Evolutionary conservation across 1,140 invertebrate species (phyloP).

Genomic region (Frieseomelitta varia): DNA sequence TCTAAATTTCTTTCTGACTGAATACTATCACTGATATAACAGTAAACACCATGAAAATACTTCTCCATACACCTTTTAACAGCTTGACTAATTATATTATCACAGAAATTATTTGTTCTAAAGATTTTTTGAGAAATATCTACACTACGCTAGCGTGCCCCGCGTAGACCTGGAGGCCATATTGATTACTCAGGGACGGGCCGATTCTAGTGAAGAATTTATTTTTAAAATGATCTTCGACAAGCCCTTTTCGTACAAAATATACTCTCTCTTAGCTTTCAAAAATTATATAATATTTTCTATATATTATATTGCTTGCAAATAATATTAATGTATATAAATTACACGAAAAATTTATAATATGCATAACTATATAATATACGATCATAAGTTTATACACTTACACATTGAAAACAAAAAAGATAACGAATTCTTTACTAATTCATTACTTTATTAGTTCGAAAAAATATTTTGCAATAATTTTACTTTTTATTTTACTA

Average conservation of each 20-base stretch:
- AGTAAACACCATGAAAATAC: slow-evolving; percentile 30
- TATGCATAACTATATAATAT: slow-evolving; percentile 11
- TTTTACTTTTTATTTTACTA: neutral
- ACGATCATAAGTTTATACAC: slow-evolving; percentile 12
- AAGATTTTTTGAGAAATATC: slow-evolving; percentile 39
- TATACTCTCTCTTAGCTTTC: slow-evolving; percentile 1
- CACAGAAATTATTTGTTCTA: slow-evolving; percentile 37
- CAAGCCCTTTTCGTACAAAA: slow-evolving; percentile 30
- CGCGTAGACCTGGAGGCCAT: slow-evolving; percentile 74
- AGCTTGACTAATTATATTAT: slow-evolving; percentile 45
- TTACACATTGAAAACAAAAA: slow-evolving; percentile 47
- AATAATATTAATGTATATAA: neutral
- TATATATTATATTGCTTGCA: neutral
- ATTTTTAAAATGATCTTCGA: slow-evolving; percentile 55
- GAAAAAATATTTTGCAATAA: neutral
- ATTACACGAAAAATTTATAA: neutral
- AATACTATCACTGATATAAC: slow-evolving; percentile 13
- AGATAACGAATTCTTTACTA: slow-evolving; percentile 61
- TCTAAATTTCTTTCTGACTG: slow-evolving; percentile 42
- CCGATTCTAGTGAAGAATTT: slow-evolving; percentile 70
- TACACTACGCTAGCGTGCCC: slow-evolving; percentile 63
- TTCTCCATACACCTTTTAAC: neutral
- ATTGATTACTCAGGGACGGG: slow-evolving; percentile 77
- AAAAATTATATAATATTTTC: neutral
- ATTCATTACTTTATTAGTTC: slow-evolving; percentile 19